Evolutionary conservation across 2,797 vertebrate genomes (phyloP).

Genomic region (Sebastes matsubarae): DNA sequence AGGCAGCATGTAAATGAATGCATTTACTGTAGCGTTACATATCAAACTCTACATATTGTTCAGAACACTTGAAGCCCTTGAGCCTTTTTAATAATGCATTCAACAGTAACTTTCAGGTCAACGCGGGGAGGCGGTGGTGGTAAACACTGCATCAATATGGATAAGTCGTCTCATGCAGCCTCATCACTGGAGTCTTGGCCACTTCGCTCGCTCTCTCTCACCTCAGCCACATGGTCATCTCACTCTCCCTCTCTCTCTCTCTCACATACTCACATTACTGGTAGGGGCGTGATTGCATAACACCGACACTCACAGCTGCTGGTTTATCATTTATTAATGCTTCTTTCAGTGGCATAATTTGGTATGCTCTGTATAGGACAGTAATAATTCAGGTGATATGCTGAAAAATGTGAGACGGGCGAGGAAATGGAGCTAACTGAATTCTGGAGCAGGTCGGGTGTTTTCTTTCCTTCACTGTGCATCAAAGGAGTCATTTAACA

Average conservation of each 20-base stretch:
- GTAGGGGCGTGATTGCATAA: slow-evolving; percentile 62
- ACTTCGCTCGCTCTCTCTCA: slow-evolving; percentile 18
- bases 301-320: slow-evolving; percentile 59
- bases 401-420: slow-evolving; percentile 29
- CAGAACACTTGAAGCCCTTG: slow-evolving; percentile 30
- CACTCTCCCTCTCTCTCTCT: not conserved
- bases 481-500: not conserved
- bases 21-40: slow-evolving; percentile 12
- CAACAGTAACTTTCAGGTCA: slow-evolving; percentile 41
- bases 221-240: slow-evolving; percentile 29
- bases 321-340: slow-evolving; percentile 73
- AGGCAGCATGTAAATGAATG: not conserved
- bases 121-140: not conserved
- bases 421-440: slow-evolving; percentile 24
- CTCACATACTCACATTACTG: slow-evolving; percentile 12
- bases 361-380: slow-evolving; percentile 22
- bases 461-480: slow-evolving; percentile 1
- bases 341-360: slow-evolving; percentile 62
- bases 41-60: slow-evolving; percentile 14
- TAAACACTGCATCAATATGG: slow-evolving; percentile 60
- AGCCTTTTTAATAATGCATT: slow-evolving; percentile 59
- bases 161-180: slow-evolving; percentile 30
- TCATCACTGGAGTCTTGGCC: slow-evolving; percentile 5
- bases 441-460: not conserved
- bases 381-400: slow-evolving; percentile 59